Evolutionary conservation across 2,113 vertebrate genomes (phyloP).

Genomic region (Bucco capensis): DNA sequence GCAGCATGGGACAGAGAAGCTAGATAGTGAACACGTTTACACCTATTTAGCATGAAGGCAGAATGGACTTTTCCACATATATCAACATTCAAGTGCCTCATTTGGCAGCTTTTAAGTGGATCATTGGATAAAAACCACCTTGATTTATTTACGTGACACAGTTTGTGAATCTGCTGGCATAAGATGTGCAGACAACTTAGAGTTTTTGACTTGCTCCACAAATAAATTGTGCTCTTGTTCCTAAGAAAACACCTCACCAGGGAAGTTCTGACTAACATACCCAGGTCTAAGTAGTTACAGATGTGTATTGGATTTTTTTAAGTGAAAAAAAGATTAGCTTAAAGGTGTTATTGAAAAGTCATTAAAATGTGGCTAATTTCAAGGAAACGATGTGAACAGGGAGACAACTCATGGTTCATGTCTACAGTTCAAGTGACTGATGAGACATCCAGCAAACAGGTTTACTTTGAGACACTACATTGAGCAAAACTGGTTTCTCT

Average conservation of each 20-base stretch:
- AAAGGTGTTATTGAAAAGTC: slow-evolving; percentile 13
- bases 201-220: not conserved
- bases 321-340: slow-evolving; percentile 14
- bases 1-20: not conserved
- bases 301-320: not conserved
- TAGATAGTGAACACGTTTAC: not conserved
- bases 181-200: not conserved
- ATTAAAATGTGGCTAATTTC: not conserved
- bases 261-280: not conserved
- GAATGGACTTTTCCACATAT: not conserved
- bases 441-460: not conserved
- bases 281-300: slow-evolving; percentile 6
- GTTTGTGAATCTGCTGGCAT: not conserved
- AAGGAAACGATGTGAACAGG: not conserved
- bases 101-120: not conserved
- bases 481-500: not conserved
- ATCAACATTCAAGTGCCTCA: not conserved
- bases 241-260: not conserved
- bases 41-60: not conserved
- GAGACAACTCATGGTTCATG: not conserved
- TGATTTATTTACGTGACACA: not conserved
- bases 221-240: not conserved
- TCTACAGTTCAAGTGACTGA: not conserved
- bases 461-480: not conserved
- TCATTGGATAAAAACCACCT: not conserved